Evolutionary conservation across 2,888 invertebrate species (phyloP).

Genomic region (Uloborus plumipes): DNA sequence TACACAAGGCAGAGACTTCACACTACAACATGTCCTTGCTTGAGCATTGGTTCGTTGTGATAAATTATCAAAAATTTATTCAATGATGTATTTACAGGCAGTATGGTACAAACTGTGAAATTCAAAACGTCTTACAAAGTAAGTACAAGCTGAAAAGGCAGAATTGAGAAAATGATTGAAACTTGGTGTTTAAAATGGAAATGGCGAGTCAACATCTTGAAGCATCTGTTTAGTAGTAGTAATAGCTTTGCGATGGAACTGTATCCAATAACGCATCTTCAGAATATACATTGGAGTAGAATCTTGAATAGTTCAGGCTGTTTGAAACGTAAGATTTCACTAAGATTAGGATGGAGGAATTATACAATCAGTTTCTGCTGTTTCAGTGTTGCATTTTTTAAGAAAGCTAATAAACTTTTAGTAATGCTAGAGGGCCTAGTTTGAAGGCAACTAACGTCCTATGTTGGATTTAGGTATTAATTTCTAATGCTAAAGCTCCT

Average conservation of each 20-base stretch:
- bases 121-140: conserved; percentile 70
- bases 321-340: conserved; percentile 61
- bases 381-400: conserved; percentile 61
- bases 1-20: conserved; percentile 59
- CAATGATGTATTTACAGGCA: conserved; percentile 71
- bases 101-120: conserved; percentile 71
- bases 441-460: conserved; percentile 55
- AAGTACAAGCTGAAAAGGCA: conserved; percentile 68
- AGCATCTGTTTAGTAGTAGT: conserved; percentile 63
- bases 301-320: conserved; percentile 63
- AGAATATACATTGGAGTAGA: conserved; percentile 60
- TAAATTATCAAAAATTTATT: conserved; percentile 71
- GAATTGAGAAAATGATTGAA: conserved; percentile 66
- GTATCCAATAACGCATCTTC: conserved; percentile 58
- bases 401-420: conserved; percentile 64
- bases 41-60: conserved; percentile 67
- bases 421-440: conserved; percentile 61
- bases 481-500: conserved; percentile 61
- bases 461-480: conserved; percentile 61
- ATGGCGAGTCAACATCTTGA: conserved; percentile 65
- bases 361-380: conserved; percentile 63
- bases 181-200: conserved; percentile 65
- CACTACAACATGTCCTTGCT: conserved; percentile 64
- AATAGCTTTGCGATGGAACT: conserved; percentile 58
- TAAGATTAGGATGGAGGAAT: conserved; percentile 63